These are phyloP conservation scores for Tigriopus californicus DNA, from an alignment of 2,888 invertebrate species.

Conservation along the genomic window DNA sequence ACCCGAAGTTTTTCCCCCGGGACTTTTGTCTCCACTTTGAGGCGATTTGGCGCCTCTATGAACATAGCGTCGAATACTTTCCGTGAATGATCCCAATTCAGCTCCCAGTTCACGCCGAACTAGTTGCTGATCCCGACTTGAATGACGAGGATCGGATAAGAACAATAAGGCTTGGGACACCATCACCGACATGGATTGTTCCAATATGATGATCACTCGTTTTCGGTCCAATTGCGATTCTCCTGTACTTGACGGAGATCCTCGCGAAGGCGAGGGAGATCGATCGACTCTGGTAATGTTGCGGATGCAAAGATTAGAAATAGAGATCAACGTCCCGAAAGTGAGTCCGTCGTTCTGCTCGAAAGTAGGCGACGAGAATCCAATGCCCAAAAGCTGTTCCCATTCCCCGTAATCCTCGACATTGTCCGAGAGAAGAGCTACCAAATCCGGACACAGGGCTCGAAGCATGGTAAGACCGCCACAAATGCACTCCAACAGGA, in stretches of 20 bases:
- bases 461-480: conserved; percentile 12
- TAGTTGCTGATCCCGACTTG: conserved; percentile 15
- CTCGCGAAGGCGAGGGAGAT: conserved; percentile 3
- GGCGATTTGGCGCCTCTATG: conserved; percentile 16
- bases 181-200: not conserved
- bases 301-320: conserved; percentile 12
- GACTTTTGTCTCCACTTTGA: not conserved
- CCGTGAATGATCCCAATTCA: conserved; percentile 15
- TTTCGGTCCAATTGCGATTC: not conserved
- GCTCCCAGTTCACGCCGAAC: conserved; percentile 16
- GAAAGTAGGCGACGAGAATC: conserved; percentile 14
- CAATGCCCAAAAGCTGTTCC: not conserved
- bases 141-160: conserved; percentile 9
- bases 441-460: conserved; percentile 14
- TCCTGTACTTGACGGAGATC: not conserved
- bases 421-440: conserved; percentile 9
- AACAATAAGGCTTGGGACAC: conserved; percentile 6
- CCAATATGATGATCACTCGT: not conserved
- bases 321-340: conserved; percentile 13
- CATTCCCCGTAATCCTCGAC: not conserved
- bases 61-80: conserved; percentile 13
- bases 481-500: not conserved
- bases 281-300: not conserved
- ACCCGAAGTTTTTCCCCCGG: not conserved
- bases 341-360: conserved; percentile 12